phyloP scores from a whole-genome alignment of 1,140 invertebrate species.

The Drosophila sucinea region DNA sequence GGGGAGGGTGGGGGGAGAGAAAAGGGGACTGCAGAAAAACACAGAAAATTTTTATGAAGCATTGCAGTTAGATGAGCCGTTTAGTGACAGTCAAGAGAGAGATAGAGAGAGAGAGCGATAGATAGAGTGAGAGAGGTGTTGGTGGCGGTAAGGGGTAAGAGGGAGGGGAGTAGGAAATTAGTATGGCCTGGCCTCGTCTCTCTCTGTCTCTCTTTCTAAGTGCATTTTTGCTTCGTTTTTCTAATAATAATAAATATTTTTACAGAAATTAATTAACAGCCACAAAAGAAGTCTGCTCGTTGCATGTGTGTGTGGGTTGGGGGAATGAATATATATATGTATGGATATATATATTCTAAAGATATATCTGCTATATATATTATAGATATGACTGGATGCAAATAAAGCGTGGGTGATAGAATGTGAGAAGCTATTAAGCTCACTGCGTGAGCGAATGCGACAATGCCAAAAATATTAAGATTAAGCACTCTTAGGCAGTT shows the following conservation, averaged over 20 bases:
- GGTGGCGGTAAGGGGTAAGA: background rate
- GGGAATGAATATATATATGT: background rate
- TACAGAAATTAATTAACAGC: constrained; percentile 76
- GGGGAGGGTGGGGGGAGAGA: background rate
- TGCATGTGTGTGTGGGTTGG: constrained; percentile 5
- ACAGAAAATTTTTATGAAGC: constrained; percentile 76
- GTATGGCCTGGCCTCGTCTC: constrained; percentile 20
- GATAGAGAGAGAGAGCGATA: constrained; percentile 20
- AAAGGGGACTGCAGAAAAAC: constrained; percentile 13
- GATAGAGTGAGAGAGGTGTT: background rate
- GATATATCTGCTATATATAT: background rate
- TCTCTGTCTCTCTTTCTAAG: constrained; percentile 8
- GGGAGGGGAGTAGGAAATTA: constrained; percentile 10
- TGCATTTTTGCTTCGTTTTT: constrained; percentile 61
- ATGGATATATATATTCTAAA: background rate
- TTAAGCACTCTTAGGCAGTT: background rate
- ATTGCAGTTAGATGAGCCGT: constrained; percentile 82
- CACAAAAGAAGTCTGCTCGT: constrained; percentile 44
- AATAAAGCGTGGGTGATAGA: constrained; percentile 1
- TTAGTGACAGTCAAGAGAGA: constrained; percentile 78
- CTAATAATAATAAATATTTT: constrained; percentile 81
- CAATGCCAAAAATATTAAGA: background rate
- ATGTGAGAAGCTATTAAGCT: constrained; percentile 1
- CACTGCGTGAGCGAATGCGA: background rate
- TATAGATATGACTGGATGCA: background rate